Evolutionary conservation across 2,888 invertebrate genomes (phyloP).

Genomic region (Andrena bucephala): DNA sequence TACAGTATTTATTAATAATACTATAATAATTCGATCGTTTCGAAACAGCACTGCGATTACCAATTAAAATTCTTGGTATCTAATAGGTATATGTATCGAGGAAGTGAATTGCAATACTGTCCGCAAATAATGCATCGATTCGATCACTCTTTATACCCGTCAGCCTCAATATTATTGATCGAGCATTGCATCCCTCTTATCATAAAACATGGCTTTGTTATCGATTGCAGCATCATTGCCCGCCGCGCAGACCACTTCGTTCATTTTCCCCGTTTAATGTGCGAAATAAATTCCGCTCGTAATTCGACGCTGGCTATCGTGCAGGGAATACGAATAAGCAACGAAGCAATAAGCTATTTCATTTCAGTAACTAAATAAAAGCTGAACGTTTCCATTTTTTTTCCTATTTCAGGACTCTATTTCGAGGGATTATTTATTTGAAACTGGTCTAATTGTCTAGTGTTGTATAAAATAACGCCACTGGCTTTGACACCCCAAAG

Average conservation of each 20-base stretch:
- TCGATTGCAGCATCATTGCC: slow-evolving; percentile 32
- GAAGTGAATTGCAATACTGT: too few relatives aligned
- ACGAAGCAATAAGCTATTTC: neutral
- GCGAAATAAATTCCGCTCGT: slow-evolving; percentile 40
- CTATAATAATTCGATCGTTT: too few relatives aligned
- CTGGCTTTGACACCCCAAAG: too few relatives aligned
- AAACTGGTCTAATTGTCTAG: too few relatives aligned
- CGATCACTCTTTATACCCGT: neutral
- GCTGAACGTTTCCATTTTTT: too few relatives aligned
- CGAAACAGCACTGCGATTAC: too few relatives aligned
- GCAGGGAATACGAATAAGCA: slow-evolving; percentile 20
- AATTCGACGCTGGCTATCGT: slow-evolving; percentile 17
- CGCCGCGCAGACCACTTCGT: slow-evolving; percentile 20
- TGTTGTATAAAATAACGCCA: too few relatives aligned
- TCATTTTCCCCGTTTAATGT: slow-evolving; percentile 37
- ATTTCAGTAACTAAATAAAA: neutral
- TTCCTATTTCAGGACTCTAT: too few relatives aligned
- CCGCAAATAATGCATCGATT: neutral
- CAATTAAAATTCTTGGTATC: too few relatives aligned
- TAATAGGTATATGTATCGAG: too few relatives aligned
- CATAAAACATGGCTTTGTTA: slow-evolving; percentile 32
- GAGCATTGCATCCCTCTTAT: neutral
- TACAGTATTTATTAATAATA: too few relatives aligned
- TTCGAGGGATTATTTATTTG: too few relatives aligned
- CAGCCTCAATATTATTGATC: neutral